phyloP scores from a whole-genome alignment of 2,113 vertebrate genomes.

The Myrmophylax atrothorax region DNA sequence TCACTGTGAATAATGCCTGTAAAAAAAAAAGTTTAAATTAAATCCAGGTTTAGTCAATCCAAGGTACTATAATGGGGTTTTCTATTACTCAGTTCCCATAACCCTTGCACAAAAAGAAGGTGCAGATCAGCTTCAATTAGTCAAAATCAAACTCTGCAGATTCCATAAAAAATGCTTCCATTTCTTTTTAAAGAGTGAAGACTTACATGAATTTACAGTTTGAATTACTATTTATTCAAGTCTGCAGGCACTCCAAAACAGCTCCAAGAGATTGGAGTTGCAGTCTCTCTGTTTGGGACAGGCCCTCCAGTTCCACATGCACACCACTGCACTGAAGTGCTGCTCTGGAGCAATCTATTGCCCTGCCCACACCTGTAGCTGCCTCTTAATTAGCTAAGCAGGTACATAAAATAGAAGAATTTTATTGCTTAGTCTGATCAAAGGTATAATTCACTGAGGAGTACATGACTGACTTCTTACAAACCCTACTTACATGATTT shows the following conservation, averaged over 20 bases:
- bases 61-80: background rate
- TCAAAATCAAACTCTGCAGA: background rate
- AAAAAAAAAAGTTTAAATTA: background rate
- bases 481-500: background rate
- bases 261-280: background rate
- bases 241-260: background rate
- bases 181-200: background rate
- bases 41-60: background rate
- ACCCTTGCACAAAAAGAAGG: background rate
- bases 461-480: background rate
- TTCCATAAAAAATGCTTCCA: background rate
- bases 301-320: background rate
- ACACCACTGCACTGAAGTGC: background rate
- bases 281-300: background rate
- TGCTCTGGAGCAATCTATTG: background rate
- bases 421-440: background rate
- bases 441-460: background rate
- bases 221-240: background rate
- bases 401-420: background rate
- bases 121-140: background rate
- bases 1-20: slow-evolving; percentile 98
- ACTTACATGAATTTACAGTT: background rate
- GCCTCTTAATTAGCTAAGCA: background rate
- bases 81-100: background rate
- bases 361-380: background rate